These are phyloP conservation scores for Oplegnathus fasciatus DNA, from an alignment of 2,113 vertebrate species.

Conservation along the genomic window DNA sequence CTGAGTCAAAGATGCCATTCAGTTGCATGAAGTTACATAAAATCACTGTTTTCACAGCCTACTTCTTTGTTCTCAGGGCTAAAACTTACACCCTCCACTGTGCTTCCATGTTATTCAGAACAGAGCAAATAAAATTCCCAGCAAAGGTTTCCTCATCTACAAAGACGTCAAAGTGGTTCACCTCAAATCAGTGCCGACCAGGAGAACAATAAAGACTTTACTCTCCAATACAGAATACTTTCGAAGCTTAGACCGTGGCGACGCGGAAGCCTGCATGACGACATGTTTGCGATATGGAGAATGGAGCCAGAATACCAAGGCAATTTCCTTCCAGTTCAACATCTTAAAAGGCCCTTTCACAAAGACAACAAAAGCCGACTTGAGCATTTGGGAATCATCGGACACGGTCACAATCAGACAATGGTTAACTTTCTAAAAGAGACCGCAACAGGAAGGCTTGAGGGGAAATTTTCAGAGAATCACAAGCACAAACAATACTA, in stretches of 20 bases:
- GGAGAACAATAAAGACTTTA: background rate
- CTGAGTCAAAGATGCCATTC: constrained; percentile 7
- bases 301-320: background rate
- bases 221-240: too few relatives aligned
- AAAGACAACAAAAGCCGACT: constrained; percentile 15
- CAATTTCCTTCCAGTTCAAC: background rate
- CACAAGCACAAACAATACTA: background rate
- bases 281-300: background rate
- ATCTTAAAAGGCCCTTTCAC: constrained; percentile 27
- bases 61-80: background rate
- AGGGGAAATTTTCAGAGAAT: background rate
- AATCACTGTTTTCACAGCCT: background rate
- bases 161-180: background rate
- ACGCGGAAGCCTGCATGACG: background rate
- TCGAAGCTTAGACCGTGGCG: background rate
- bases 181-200: background rate
- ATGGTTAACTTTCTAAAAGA: constrained; percentile 1
- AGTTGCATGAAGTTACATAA: background rate
- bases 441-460: background rate
- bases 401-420: background rate
- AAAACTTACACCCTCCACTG: too few relatives aligned
- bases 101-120: too few relatives aligned
- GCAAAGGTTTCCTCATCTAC: background rate
- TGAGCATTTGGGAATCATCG: constrained; percentile 23
- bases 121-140: background rate